Base-by-base conservation (phyloP, 2,888 invertebrate species). In the Papilio elwesi region DNA sequence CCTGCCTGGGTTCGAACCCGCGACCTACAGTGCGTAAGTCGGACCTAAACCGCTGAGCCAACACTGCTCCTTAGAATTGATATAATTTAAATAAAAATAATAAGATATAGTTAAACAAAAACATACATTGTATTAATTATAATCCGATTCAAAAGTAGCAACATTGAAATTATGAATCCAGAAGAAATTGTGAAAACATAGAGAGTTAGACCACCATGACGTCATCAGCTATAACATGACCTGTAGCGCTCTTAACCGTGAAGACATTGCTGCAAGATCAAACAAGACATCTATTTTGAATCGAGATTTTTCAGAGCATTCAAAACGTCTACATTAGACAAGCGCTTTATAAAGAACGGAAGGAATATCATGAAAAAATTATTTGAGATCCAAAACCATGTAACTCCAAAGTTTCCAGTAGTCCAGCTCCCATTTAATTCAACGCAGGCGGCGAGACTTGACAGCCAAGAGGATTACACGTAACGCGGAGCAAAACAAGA, bases 381-480 rank as follows among this genome's bases (percentile, higher is more conserved):
- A 1, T 6, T 4, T 15, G 38, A 59, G 0, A 70, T 70, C 9
- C 10, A 63, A 74, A 76, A 75, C 63, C 49, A 76, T 76, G 62
- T 71, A 68, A 71, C 76, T 78, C 76, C 77, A 78, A 79, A 79
- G 78, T 77, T 82, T 83, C 82, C 82, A 78, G 79, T 82, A 81
- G 78, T 76, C 82, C 78, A 79, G 79, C 71, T 81, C 72, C 78
- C 82, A 82, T 85, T 85, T 82, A 82, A 84, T 83, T 81, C 80
- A 77, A 78, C 79, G 78, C 80, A 79, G 82, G 81, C 81, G 82
- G 80, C 77, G 76, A 76, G 76, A 80, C 83, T 80, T 84, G 85
- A 85, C 85, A 86, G 85, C 71, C 82, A 77, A 79, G 79, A 80
- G 81, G 82, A 85, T 86, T 85, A 87, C 84, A 86, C 82, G 83